Conservation (phyloP, 2,888 invertebrate genomes). For the Halocaridina rubra region DNA sequence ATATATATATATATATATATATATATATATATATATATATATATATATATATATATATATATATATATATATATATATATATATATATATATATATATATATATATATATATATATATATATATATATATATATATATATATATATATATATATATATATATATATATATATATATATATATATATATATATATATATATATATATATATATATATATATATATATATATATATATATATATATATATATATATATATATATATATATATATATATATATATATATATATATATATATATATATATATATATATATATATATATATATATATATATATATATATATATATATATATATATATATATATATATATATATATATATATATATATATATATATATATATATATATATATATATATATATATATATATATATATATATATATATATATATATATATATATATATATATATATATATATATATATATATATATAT, state of each 20-base stretch:
- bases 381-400: too few species aligned
- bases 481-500: background rate
- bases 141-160: background rate
- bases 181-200: background rate
- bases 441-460: background rate
- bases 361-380: too few species aligned
- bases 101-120: background rate
- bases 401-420: background rate
- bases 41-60: background rate
- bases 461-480: background rate
- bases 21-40: background rate
- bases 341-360: too few species aligned
- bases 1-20: background rate
- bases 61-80: background rate
- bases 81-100: background rate
- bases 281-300: too few species aligned
- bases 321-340: too few species aligned
- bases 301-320: too few species aligned
- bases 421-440: background rate
- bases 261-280: too few species aligned
- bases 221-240: background rate
- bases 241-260: too few species aligned
- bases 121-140: background rate
- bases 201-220: background rate
- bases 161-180: background rate